Evolutionary conservation across 1,140 invertebrate genomes (phyloP).

Genomic region (Adoxophyes honmai): DNA sequence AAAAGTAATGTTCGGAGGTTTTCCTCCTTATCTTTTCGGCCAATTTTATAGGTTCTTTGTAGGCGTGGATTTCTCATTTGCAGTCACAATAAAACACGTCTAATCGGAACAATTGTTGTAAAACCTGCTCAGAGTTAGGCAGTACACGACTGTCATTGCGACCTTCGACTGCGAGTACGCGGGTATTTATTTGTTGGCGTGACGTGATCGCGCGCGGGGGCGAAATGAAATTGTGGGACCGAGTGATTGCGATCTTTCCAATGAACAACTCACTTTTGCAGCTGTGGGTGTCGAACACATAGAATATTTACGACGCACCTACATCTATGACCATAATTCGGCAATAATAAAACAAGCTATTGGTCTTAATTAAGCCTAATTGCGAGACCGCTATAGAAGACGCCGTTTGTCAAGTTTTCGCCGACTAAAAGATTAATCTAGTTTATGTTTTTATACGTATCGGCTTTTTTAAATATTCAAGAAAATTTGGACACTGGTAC

Average conservation of each 20-base stretch:
- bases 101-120: constrained; percentile 11
- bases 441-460: too few relatives aligned
- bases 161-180: constrained; percentile 40
- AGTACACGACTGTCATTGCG: constrained; percentile 21
- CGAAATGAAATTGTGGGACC: constrained; percentile 49
- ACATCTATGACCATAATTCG: constrained; percentile 3
- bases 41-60: background rate
- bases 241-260: constrained; percentile 42
- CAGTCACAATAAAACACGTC: constrained; percentile 5
- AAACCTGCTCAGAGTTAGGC: constrained; percentile 6
- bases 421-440: background rate
- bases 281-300: constrained; percentile 34
- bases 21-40: background rate
- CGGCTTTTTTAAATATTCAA: too few relatives aligned
- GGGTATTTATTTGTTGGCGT: constrained; percentile 41
- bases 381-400: background rate
- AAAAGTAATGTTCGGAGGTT: too few relatives aligned
- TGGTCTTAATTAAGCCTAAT: constrained; percentile 3
- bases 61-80: background rate
- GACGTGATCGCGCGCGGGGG: constrained; percentile 51
- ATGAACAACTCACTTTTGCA: constrained; percentile 34
- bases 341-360: constrained; percentile 1
- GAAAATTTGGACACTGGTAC: too few relatives aligned
- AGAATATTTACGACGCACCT: constrained; percentile 14
- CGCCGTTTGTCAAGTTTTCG: background rate